Conservation (phyloP, 1,140 invertebrate genomes). For the Trachymyrmex cornetzi region DNA sequence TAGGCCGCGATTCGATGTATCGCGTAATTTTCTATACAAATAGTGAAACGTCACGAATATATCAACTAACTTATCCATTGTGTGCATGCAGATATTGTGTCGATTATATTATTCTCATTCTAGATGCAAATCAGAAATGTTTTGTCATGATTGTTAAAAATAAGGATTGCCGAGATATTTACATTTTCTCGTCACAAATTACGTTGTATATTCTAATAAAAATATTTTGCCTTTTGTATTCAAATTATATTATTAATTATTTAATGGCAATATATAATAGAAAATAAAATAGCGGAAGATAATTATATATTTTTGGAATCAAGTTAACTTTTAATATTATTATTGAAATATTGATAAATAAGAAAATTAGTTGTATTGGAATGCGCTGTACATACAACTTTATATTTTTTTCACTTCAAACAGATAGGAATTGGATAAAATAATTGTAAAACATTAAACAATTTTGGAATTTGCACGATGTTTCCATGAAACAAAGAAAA, state of each 20-base stretch:
- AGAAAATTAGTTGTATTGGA: not conserved
- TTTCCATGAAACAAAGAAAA: not conserved
- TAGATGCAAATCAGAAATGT: not conserved
- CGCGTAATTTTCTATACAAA: constrained; percentile 22
- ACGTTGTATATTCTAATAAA: not conserved
- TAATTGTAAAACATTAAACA: not conserved
- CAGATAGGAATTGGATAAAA: not conserved
- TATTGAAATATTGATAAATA: not conserved
- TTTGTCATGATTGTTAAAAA: not conserved
- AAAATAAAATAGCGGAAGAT: not conserved
- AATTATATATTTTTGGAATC: constrained; percentile 4
- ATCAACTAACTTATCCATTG: not conserved
- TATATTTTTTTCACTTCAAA: not conserved
- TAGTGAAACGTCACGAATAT: constrained; percentile 1
- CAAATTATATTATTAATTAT: constrained; percentile 14
- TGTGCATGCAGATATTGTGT: not conserved
- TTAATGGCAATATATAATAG: not conserved
- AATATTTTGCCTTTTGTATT: not conserved
- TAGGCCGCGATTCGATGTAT: constrained; percentile 3
- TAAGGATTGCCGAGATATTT: not conserved
- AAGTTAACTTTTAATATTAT: not conserved
- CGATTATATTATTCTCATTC: not conserved
- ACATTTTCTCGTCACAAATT: not conserved
- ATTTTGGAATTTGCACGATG: not conserved
- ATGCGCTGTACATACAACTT: not conserved